phyloP scores from a whole-genome alignment of 2,113 vertebrate genomes.

The Sus scrofa region DNA sequence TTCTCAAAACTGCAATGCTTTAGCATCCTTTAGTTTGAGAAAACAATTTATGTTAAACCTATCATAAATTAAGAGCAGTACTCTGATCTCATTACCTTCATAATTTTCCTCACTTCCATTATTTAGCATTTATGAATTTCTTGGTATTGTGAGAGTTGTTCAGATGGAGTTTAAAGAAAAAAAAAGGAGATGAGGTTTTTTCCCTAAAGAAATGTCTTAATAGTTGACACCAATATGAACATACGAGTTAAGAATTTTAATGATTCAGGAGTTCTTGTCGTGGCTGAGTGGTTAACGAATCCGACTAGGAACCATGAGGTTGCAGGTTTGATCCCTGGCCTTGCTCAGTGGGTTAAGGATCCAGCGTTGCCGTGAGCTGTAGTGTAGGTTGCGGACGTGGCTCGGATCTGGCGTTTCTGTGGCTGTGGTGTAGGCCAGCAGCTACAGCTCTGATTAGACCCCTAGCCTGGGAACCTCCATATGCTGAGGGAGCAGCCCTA shows the following conservation, averaged over 20 bases:
- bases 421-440: no score
- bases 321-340: no score
- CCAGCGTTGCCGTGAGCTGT: no score
- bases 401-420: no score
- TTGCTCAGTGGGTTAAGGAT: no score
- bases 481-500: no score
- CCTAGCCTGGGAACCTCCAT: no score
- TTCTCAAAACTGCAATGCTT: neutral
- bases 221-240: neutral
- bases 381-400: no score
- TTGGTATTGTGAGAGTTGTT: neutral
- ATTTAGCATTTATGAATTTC: neutral
- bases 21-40: neutral
- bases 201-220: neutral
- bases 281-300: no score
- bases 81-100: neutral
- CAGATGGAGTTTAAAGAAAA: neutral
- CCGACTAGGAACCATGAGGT: no score
- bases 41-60: neutral
- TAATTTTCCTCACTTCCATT: neutral
- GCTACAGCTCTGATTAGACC: no score
- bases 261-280: no score
- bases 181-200: neutral
- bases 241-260: neutral
- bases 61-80: neutral